These are phyloP conservation scores for Silurus lanzhouensis DNA, from an alignment of 2,797 vertebrate species.

Conservation along the genomic window DNA sequence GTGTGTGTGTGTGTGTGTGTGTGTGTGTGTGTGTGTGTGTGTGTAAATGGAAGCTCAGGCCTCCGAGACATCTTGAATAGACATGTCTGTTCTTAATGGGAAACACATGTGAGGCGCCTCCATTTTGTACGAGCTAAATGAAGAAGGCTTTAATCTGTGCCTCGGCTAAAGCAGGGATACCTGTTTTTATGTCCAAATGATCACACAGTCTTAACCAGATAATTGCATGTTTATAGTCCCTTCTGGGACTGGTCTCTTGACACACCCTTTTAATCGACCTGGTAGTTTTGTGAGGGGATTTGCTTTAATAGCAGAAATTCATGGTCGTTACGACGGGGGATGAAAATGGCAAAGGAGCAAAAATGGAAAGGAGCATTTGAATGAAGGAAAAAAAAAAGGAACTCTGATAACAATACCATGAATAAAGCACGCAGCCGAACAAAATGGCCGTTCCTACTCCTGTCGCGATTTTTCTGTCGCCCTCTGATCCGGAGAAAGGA, in stretches of 20 bases:
- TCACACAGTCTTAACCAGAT: slow-evolving; percentile 42
- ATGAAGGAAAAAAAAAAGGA: not conserved
- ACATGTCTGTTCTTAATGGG: slow-evolving; percentile 66
- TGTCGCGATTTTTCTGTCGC: slow-evolving; percentile 86
- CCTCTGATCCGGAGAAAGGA: slow-evolving; percentile 79
- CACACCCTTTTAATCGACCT: slow-evolving; percentile 50
- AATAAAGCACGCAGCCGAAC: slow-evolving; percentile 90
- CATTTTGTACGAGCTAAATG: slow-evolving; percentile 40
- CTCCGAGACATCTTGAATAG: slow-evolving; percentile 60
- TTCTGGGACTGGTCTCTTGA: slow-evolving; percentile 19
- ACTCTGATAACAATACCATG: slow-evolving; percentile 81
- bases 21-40: not conserved
- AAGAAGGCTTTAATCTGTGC: slow-evolving; percentile 51
- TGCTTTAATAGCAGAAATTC: not conserved
- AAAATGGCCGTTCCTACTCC: slow-evolving; percentile 82
- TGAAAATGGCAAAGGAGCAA: not conserved
- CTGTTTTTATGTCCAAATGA: slow-evolving; percentile 56
- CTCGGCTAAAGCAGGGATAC: slow-evolving; percentile 36
- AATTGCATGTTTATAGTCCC: slow-evolving; percentile 52
- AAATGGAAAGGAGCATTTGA: not conserved
- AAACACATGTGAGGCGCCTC: slow-evolving; percentile 68
- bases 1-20: no score
- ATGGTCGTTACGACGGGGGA: slow-evolving; percentile 2
- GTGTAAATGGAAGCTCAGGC: slow-evolving; percentile 42
- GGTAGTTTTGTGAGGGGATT: slow-evolving; percentile 23